Percentiles rank a stretch among this genome's conserved stretches.
Evolutionary conservation across 2,113 vertebrate species (phyloP).

Genomic region (Plotosus lineatus): DNA sequence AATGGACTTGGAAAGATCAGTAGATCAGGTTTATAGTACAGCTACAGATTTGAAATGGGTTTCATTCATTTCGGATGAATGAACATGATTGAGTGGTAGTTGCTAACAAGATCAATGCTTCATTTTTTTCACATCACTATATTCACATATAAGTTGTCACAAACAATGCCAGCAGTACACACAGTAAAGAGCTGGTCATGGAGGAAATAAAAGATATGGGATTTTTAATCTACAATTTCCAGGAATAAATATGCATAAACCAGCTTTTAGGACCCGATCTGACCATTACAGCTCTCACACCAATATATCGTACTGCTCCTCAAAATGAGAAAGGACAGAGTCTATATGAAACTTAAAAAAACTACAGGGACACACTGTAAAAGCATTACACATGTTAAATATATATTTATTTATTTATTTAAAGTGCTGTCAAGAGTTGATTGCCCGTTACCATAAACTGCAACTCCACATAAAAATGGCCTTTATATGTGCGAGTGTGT

Average conservation of each 20-base stretch:
- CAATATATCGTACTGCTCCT: not conserved
- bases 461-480: slow-evolving; percentile 57
- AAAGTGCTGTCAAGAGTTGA: slow-evolving; percentile 44
- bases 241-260: not conserved
- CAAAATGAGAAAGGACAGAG: slow-evolving; percentile 10
- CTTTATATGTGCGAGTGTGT: slow-evolving; percentile 59
- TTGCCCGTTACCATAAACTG: slow-evolving; percentile 43
- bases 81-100: not conserved
- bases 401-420: too few species aligned
- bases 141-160: too few species aligned
- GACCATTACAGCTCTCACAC: not conserved
- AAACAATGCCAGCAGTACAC: not conserved
- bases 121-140: too few species aligned
- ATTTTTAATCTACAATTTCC: not conserved
- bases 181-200: not conserved
- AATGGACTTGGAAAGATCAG: not conserved
- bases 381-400: slow-evolving; percentile 22
- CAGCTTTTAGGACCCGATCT: not conserved
- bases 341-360: slow-evolving; percentile 16
- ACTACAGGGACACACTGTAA: not conserved
- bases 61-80: too few species aligned
- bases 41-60: not conserved
- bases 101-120: not conserved
- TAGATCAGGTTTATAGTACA: not conserved
- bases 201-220: not conserved